Conservation (phyloP, 2,797 vertebrate species). For the Rhynchonycteris naso region DNA sequence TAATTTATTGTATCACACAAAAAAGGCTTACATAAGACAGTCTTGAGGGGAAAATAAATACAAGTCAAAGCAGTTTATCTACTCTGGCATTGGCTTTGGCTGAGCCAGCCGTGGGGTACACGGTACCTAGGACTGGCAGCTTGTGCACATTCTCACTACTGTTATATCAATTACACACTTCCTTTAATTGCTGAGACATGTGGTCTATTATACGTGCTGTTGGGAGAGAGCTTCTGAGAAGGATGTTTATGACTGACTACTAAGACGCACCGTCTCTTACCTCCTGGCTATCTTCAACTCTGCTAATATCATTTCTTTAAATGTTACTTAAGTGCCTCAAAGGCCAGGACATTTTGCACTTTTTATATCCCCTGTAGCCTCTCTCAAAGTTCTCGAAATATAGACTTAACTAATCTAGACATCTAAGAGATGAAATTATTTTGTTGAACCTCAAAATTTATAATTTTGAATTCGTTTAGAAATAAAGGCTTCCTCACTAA, state of each 20-base stretch:
- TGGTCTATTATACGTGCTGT: neutral
- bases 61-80: neutral
- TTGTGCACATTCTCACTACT: neutral
- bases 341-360: neutral
- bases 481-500: neutral
- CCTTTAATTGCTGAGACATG: neutral
- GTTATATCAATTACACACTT: neutral
- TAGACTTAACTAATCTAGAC: neutral
- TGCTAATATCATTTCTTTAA: constrained; percentile 33
- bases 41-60: neutral
- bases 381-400: neutral
- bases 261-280: neutral
- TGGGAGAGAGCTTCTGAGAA: neutral
- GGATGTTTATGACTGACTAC: neutral
- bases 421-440: constrained; percentile 1
- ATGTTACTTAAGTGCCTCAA: neutral
- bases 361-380: neutral
- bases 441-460: neutral
- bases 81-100: neutral
- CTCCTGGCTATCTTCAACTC: neutral
- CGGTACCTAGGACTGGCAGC: neutral
- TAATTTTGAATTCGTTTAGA: constrained; percentile 43
- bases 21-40: neutral
- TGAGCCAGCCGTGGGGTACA: neutral
- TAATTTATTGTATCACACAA: constrained; percentile 19